Conservation (phyloP, 2,888 invertebrate genomes). For the Mylabris sibirica region DNA sequence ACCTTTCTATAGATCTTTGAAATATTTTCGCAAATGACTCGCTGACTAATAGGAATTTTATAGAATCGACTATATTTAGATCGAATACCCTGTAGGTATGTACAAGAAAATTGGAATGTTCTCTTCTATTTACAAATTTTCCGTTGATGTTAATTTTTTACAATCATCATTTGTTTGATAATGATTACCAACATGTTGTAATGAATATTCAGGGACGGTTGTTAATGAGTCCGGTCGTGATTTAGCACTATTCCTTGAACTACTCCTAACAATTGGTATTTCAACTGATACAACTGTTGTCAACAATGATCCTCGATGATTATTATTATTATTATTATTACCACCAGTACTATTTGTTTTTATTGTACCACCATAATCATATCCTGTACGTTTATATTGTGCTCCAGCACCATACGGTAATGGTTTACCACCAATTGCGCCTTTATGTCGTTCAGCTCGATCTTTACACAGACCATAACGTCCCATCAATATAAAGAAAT, state of each 20-base stretch:
- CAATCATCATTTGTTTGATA: constrained; percentile 47
- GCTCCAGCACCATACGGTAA: constrained; percentile 56
- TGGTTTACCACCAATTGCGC: constrained; percentile 60
- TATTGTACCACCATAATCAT: constrained; percentile 38
- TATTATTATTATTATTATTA: too few relatives aligned
- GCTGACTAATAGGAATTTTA: too few relatives aligned
- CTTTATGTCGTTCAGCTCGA: constrained; percentile 61
- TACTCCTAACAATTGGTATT: constrained; percentile 51
- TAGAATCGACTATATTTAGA: too few relatives aligned
- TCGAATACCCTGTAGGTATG: too few relatives aligned
- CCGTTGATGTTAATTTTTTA: constrained; percentile 47
- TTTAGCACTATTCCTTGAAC: constrained; percentile 49
- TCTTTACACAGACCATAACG: constrained; percentile 62
- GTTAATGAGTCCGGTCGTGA: constrained; percentile 49
- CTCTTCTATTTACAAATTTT: constrained; percentile 52
- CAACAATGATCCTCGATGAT: constrained; percentile 56
- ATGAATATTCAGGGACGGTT: constrained; percentile 50
- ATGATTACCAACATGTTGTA: constrained; percentile 44
- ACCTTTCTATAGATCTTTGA: too few relatives aligned
- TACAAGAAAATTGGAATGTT: neutral
- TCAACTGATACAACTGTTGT: constrained; percentile 60
- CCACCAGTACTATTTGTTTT: constrained; percentile 48
- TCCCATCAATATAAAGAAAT: constrained; percentile 65
- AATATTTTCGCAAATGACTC: too few relatives aligned
- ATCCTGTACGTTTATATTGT: constrained; percentile 51